Conservation (phyloP, 1,140 invertebrate genomes). For the Agrypnia vestita region DNA sequence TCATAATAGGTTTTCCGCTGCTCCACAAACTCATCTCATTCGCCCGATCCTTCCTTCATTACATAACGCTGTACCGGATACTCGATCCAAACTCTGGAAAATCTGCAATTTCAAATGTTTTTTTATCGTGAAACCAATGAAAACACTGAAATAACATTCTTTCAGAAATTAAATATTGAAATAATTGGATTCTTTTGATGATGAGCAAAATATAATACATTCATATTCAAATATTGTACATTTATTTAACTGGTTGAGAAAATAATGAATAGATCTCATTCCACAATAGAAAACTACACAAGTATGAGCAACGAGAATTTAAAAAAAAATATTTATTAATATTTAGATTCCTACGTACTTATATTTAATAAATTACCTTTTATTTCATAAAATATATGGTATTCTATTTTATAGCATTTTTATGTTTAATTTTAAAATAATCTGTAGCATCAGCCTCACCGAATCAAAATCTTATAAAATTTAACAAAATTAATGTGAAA, state of each 20-base stretch:
- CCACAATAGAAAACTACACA: background rate
- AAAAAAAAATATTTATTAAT: too few species aligned
- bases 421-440: too few species aligned
- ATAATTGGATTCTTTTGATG: too few species aligned
- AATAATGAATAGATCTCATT: background rate
- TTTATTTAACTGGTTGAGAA: background rate
- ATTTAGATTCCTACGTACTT: too few species aligned
- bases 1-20: conserved; percentile 37
- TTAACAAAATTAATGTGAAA: too few species aligned
- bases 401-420: too few species aligned
- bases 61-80: conserved; percentile 53
- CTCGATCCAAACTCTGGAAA: conserved; percentile 46
- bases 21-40: conserved; percentile 49
- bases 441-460: too few species aligned
- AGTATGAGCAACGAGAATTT: background rate
- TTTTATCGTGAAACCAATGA: background rate
- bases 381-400: too few species aligned
- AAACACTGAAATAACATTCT: background rate
- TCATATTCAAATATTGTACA: background rate
- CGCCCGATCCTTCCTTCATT: conserved; percentile 50
- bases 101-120: conserved; percentile 1
- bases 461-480: too few species aligned
- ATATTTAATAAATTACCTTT: too few species aligned
- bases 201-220: background rate
- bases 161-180: too few species aligned